phyloP scores from a whole-genome alignment of 2,113 vertebrate species.

The Sciurus niger region DNA sequence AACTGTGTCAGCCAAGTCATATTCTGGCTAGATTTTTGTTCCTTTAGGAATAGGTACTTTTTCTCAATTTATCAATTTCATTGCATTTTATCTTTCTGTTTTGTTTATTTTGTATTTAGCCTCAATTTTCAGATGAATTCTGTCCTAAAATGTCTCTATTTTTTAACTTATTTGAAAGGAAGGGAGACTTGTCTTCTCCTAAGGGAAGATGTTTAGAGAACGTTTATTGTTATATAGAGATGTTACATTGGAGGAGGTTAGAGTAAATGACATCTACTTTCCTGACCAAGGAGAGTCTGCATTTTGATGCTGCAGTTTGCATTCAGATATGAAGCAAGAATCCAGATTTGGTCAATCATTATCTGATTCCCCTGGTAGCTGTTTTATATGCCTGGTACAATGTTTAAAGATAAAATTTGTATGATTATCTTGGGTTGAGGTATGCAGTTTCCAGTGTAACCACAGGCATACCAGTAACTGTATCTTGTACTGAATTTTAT shows the following conservation, averaged over 20 bases:
- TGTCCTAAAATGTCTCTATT: not conserved
- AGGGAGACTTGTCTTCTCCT: not conserved
- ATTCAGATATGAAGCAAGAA: not conserved
- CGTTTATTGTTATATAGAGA: not conserved
- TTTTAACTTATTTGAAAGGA: constrained; percentile 21
- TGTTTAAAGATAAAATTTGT: not conserved
- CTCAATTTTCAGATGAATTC: not conserved
- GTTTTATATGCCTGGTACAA: not conserved
- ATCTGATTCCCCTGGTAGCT: constrained; percentile 19
- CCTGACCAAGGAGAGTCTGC: not conserved
- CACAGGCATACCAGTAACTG: not conserved
- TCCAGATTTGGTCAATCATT: not conserved
- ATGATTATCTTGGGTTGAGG: not conserved
- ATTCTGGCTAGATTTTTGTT: not conserved
- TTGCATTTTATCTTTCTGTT: constrained; percentile 13
- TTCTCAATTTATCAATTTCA: not conserved
- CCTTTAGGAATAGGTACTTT: not conserved
- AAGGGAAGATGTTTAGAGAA: not conserved
- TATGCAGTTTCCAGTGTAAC: not conserved
- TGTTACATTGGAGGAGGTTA: not conserved
- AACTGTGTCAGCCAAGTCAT: not conserved
- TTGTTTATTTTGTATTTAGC: constrained; percentile 33
- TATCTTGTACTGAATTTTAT: constrained; percentile 19
- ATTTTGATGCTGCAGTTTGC: not conserved
- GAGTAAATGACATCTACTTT: not conserved